Evolutionary conservation across 2,113 vertebrate genomes (phyloP).

Genomic region (Halcyon malimbica): DNA sequence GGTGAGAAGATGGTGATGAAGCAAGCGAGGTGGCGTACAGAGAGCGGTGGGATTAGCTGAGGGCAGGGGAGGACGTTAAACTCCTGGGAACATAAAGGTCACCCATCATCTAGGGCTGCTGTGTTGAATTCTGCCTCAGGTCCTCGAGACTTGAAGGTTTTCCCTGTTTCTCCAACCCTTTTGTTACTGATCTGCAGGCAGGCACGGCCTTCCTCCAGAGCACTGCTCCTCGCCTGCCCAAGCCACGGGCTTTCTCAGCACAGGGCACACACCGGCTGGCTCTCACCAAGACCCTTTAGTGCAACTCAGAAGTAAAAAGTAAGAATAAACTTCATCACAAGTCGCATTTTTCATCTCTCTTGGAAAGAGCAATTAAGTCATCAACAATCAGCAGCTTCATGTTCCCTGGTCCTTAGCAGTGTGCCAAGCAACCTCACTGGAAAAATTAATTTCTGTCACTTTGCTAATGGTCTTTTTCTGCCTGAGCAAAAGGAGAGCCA

Average conservation of each 20-base stretch:
- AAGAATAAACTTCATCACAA: neutral
- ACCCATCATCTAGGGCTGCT: neutral
- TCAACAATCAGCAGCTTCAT: conserved; percentile 10
- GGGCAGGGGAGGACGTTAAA: neutral
- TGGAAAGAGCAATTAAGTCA: conserved; percentile 35
- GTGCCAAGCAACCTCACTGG: conserved; percentile 24
- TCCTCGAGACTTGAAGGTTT: neutral
- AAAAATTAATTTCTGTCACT: conserved; percentile 69
- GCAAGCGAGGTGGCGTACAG: rapidly evolving
- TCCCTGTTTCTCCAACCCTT: neutral
- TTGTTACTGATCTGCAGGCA: neutral
- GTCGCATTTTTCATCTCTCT: neutral
- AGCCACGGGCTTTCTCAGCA: neutral
- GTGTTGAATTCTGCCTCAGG: neutral
- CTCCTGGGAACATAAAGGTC: neutral
- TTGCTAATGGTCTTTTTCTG: conserved; percentile 65
- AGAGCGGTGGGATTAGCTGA: neutral
- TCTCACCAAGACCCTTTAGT: neutral
- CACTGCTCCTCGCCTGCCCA: neutral
- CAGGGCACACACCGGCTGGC: neutral
- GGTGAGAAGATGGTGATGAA: neutral
- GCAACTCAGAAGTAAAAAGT: neutral
- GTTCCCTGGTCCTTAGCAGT: neutral
- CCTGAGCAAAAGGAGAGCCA: conserved; percentile 50
- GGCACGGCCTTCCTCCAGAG: neutral